A percentile compares a stretch with the other conserved stretches of the same genome.
phyloP scores from a whole-genome alignment of 2,888 invertebrate species.

The Brenthis hecate region DNA sequence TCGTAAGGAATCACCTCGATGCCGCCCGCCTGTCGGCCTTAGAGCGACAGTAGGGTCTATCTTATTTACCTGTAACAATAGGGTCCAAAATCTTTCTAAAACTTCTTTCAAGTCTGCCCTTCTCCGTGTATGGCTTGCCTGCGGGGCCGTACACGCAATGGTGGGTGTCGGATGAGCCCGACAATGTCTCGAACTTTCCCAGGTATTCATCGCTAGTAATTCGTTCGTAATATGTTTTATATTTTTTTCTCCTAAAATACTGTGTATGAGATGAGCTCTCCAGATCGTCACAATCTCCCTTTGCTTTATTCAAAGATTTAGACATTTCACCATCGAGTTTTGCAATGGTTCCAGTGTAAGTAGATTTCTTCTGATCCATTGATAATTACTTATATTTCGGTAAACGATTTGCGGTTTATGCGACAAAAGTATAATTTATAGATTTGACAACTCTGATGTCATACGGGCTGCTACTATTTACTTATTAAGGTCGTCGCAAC shows the following conservation, averaged over 20 bases:
- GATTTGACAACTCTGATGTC: too few species aligned
- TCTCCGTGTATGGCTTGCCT: slow-evolving; percentile 57
- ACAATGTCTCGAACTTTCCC: slow-evolving; percentile 54
- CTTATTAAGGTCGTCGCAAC: too few species aligned
- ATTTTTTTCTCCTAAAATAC: slow-evolving; percentile 49
- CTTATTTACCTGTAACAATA: slow-evolving; percentile 10
- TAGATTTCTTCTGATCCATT: slow-evolving; percentile 46
- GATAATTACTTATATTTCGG: background rate
- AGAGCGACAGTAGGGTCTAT: background rate
- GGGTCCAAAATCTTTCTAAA: slow-evolving; percentile 60
- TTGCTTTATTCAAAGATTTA: slow-evolving; percentile 42
- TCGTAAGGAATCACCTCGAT: too few species aligned
- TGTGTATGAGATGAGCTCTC: slow-evolving; percentile 58
- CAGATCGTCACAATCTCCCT: slow-evolving; percentile 46
- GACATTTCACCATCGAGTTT: background rate
- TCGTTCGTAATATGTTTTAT: slow-evolving; percentile 44
- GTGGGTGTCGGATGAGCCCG: slow-evolving; percentile 58
- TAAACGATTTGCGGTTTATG: background rate
- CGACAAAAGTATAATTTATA: background rate
- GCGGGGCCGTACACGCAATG: slow-evolving; percentile 57
- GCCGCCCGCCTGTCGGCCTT: too few species aligned
- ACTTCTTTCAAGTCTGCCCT: slow-evolving; percentile 49
- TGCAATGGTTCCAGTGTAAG: slow-evolving; percentile 33
- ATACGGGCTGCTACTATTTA: too few species aligned
- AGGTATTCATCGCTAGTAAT: slow-evolving; percentile 55